A percentile compares a stretch with the other conserved stretches of the same genome.
Evolutionary conservation across 2,888 invertebrate genomes (phyloP).

Genomic region (Pycnomerus fuliginosus): DNA sequence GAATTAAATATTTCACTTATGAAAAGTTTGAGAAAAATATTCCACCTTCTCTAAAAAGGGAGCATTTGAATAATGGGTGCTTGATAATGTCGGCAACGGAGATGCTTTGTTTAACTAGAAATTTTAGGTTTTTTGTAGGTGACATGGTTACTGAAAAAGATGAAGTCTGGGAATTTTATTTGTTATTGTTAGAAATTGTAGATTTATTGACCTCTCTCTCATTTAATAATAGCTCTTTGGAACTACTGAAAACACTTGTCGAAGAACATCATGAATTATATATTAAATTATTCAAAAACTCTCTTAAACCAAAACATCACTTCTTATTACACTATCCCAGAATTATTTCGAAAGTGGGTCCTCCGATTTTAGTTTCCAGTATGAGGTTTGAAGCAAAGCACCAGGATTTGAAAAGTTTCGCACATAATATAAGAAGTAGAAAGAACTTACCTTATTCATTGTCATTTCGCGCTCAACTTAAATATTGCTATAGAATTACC

Average conservation of each 20-base stretch:
- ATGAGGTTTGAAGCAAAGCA: constrained; percentile 21
- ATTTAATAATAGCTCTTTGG: background rate
- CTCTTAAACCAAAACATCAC: constrained; percentile 22
- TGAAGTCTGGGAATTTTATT: constrained; percentile 5
- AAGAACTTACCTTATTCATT: too few relatives aligned
- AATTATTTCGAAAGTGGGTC: constrained; percentile 13
- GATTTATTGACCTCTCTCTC: background rate
- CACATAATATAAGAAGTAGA: too few relatives aligned
- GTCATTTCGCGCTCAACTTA: too few relatives aligned
- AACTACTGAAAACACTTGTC: constrained; percentile 9
- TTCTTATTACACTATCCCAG: constrained; percentile 22
- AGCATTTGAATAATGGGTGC: constrained; percentile 20
- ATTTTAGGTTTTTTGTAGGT: constrained; percentile 26
- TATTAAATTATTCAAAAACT: constrained; percentile 8
- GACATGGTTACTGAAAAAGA: constrained; percentile 19
- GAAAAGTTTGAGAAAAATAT: constrained; percentile 18
- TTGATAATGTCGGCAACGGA: constrained; percentile 30
- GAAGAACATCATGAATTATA: constrained; percentile 13
- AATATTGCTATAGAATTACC: too few relatives aligned
- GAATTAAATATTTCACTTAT: constrained; percentile 24
- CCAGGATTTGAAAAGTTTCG: too few relatives aligned
- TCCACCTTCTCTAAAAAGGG: constrained; percentile 17
- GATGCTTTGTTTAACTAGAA: constrained; percentile 25
- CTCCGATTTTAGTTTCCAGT: constrained; percentile 17
- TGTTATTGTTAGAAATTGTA: constrained; percentile 6